These are phyloP conservation scores for Drosophila leonis DNA, from an alignment of 2,888 invertebrate species.

Conservation along the genomic window DNA sequence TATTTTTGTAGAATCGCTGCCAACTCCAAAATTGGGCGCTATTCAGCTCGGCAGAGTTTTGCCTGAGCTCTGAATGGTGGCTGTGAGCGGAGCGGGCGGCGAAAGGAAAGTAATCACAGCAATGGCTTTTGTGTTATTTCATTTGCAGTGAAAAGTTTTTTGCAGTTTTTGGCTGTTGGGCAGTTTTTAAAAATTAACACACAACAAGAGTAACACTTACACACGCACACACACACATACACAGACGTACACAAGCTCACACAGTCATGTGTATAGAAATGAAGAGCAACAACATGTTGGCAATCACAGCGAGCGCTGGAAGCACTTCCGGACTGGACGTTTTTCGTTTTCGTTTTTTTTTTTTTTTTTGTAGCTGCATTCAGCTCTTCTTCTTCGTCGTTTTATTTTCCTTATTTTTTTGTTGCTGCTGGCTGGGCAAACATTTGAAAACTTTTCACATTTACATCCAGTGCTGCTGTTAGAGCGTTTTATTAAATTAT, in stretches of 20 bases:
- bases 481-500: slow-evolving; percentile 79
- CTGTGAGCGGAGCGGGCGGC: neutral
- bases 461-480: slow-evolving; percentile 77
- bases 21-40: slow-evolving; percentile 24
- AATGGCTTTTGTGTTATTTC: slow-evolving; percentile 75
- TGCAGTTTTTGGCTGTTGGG: slow-evolving; percentile 68
- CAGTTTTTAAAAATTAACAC: slow-evolving; percentile 79
- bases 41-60: slow-evolving; percentile 2
- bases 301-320: slow-evolving; percentile 67
- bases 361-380: slow-evolving; percentile 36
- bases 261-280: slow-evolving; percentile 28
- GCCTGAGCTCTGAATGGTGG: neutral
- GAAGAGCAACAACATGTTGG: slow-evolving; percentile 61
- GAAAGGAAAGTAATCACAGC: slow-evolving; percentile 71
- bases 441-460: slow-evolving; percentile 80
- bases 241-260: slow-evolving; percentile 28
- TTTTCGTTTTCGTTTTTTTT: slow-evolving; percentile 32
- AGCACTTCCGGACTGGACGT: slow-evolving; percentile 65
- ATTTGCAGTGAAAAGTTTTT: slow-evolving; percentile 63
- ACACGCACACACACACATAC: slow-evolving; percentile 25
- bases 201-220: slow-evolving; percentile 46
- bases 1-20: slow-evolving; percentile 56
- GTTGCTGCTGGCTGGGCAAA: slow-evolving; percentile 60
- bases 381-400: slow-evolving; percentile 20
- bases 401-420: slow-evolving; percentile 12